phyloP scores from a whole-genome alignment of 1,140 invertebrate species.

The Epicauta chinensis region DNA sequence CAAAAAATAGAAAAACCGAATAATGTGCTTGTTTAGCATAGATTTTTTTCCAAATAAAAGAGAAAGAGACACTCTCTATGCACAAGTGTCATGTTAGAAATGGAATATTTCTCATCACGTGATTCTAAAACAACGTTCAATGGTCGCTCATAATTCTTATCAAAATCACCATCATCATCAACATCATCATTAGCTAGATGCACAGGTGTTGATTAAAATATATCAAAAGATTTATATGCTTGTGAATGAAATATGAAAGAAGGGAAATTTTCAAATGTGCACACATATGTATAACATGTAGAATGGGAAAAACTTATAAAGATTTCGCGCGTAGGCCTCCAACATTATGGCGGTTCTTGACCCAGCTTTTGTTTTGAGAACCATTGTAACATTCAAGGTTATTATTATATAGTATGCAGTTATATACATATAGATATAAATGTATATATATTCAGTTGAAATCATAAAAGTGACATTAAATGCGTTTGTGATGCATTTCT shows the following conservation, averaged over 20 bases:
- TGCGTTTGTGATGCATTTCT: too few relatives aligned
- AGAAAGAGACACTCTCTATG: too few relatives aligned
- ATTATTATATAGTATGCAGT: not conserved
- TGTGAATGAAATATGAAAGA: conserved; percentile 12
- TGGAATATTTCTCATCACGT: conserved; percentile 19
- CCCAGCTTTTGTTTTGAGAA: conserved; percentile 27
- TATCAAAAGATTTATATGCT: too few relatives aligned
- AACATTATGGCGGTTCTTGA: conserved; percentile 12
- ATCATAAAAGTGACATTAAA: too few relatives aligned
- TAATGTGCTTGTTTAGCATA: too few relatives aligned
- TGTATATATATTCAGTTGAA: too few relatives aligned
- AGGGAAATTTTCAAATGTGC: conserved; percentile 18
- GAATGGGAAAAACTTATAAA: conserved; percentile 2
- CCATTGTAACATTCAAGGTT: conserved; percentile 23
- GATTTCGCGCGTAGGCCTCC: conserved; percentile 23
- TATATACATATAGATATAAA: too few relatives aligned
- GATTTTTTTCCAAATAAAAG: too few relatives aligned
- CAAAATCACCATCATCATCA: not conserved
- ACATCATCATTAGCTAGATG: too few relatives aligned
- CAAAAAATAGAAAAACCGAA: too few relatives aligned
- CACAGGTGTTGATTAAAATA: conserved; percentile 20
- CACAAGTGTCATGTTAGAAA: conserved; percentile 5
- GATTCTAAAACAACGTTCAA: conserved; percentile 18
- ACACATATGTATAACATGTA: too few relatives aligned
- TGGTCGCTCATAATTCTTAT: conserved; percentile 11